These are phyloP conservation scores for Pseudopipra pipra DNA, from an alignment of 2,113 vertebrate genomes.

Conservation along the genomic window DNA sequence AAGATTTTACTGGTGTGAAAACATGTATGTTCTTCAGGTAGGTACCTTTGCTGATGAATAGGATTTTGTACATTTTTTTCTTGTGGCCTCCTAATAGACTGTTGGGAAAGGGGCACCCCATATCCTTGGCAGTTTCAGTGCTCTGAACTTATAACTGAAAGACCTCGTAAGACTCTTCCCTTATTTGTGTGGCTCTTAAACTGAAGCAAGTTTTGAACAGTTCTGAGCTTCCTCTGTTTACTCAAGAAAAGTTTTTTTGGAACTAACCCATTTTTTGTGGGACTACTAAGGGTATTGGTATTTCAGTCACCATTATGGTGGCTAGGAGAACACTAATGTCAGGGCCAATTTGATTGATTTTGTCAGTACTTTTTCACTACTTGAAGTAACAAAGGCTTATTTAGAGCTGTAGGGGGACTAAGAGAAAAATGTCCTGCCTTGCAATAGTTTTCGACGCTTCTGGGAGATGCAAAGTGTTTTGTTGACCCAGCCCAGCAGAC, in stretches of 20 bases:
- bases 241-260: background rate
- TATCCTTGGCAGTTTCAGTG: background rate
- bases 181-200: background rate
- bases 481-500: background rate
- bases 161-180: background rate
- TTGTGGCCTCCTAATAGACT: background rate
- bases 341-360: background rate
- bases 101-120: background rate
- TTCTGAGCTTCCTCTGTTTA: background rate
- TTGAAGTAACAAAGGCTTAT: background rate
- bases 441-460: background rate
- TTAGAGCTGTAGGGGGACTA: background rate
- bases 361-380: background rate
- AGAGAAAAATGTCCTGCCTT: conserved; percentile 13
- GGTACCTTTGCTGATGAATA: background rate
- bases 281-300: background rate
- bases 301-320: background rate
- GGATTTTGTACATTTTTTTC: background rate
- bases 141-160: background rate
- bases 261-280: background rate
- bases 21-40: background rate
- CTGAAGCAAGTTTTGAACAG: background rate
- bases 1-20: background rate
- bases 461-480: background rate
- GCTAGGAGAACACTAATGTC: background rate